A percentile compares a stretch with the other conserved stretches of the same genome.
Evolutionary conservation across 2,113 vertebrate species (phyloP).

Genomic region (Pterocles gutturalis): DNA sequence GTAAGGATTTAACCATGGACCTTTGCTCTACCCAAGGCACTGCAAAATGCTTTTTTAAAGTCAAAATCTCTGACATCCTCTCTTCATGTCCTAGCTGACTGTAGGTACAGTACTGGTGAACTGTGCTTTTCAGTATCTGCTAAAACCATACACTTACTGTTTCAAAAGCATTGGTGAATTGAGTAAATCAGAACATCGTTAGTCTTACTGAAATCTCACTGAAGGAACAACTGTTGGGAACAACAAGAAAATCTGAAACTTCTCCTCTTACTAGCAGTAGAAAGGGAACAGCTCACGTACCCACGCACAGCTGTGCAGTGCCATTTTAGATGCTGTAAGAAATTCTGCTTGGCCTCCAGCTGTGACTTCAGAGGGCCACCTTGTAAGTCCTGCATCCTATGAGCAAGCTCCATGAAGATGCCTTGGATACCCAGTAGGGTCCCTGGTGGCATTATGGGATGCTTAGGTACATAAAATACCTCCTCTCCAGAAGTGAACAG

Average conservation of each 20-base stretch:
- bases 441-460: rapidly evolving
- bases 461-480: not conserved
- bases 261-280: not conserved
- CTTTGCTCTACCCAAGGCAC: not conserved
- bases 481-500: not conserved
- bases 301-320: not conserved
- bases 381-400: not conserved
- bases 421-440: not conserved
- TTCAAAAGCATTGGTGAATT: not conserved
- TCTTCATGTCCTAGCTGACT: not conserved
- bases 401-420: not conserved
- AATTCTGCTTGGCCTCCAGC: not conserved
- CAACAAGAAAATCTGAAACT: not conserved
- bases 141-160: not conserved
- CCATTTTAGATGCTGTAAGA: not conserved
- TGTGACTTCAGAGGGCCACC: not conserved
- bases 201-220: not conserved
- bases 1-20: conserved; percentile 65
- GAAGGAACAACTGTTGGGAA: not conserved
- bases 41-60: not conserved
- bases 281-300: not conserved
- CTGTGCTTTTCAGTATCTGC: not conserved
- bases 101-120: not conserved
- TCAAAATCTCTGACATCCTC: not conserved
- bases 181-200: not conserved